Conservation (phyloP, 2,797 vertebrate species). For the Dendrocincla tyrannina region DNA sequence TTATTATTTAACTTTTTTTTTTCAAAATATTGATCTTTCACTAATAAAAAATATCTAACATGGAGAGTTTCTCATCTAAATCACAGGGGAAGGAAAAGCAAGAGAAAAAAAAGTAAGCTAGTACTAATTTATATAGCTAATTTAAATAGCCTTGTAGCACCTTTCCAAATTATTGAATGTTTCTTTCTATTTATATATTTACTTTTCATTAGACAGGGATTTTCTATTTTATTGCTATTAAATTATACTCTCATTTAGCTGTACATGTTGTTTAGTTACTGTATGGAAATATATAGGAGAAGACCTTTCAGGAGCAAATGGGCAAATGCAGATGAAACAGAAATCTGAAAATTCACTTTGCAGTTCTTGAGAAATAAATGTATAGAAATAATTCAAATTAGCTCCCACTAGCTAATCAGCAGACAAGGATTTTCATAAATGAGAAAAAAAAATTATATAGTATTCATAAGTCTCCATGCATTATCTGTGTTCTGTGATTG, state of each 20-base stretch:
- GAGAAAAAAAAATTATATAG: not conserved
- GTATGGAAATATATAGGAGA: not conserved
- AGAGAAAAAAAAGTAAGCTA: not conserved
- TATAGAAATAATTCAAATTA: not conserved
- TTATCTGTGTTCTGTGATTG: slow-evolving; percentile 34
- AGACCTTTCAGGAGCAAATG: not conserved
- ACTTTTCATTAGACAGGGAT: not conserved
- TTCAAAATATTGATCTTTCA: not conserved
- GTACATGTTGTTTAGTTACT: not conserved
- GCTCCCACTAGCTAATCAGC: not conserved
- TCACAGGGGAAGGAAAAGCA: not conserved
- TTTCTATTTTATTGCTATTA: not conserved
- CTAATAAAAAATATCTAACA: not conserved
- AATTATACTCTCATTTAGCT: not conserved
- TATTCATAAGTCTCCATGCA: not conserved
- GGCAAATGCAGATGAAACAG: not conserved
- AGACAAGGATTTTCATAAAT: slow-evolving; percentile 6
- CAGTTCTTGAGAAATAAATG: not conserved
- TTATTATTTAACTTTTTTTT: not conserved
- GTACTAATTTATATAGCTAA: not conserved
- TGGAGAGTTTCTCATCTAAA: not conserved
- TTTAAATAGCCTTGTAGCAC: not conserved
- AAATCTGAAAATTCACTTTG: not conserved
- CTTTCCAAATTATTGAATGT: not conserved
- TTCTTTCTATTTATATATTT: not conserved